A percentile compares a stretch with the other conserved stretches of the same genome.
These are phyloP conservation scores for Chaunax sp. DNA, from an alignment of 2,797 vertebrate genomes.

Conservation along the genomic window DNA sequence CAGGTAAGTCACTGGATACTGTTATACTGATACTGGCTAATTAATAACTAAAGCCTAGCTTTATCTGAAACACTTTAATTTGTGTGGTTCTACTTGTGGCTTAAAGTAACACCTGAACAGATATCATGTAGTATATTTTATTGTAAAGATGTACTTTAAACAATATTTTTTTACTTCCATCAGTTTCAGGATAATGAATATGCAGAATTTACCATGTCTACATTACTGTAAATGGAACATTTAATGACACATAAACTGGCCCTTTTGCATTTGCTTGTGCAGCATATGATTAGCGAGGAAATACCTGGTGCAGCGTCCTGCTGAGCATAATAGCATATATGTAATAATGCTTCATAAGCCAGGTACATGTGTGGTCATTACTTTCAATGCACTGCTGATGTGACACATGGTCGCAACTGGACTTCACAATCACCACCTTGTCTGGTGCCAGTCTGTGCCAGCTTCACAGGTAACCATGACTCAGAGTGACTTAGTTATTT, in stretches of 20 bases:
- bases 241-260: too few species aligned
- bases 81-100: background rate
- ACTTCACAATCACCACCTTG: slow-evolving; percentile 20
- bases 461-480: slow-evolving; percentile 22
- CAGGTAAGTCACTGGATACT: slow-evolving; percentile 78
- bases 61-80: slow-evolving; percentile 3
- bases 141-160: background rate
- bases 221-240: background rate
- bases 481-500: slow-evolving; percentile 28
- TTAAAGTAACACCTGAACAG: too few species aligned
- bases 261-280: too few species aligned
- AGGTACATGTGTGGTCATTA: background rate
- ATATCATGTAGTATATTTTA: background rate
- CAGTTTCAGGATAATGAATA: background rate
- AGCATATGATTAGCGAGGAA: background rate
- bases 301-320: background rate
- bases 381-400: background rate
- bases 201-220: background rate
- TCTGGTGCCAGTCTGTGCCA: too few species aligned
- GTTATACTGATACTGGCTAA: slow-evolving; percentile 37
- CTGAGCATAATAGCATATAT: too few species aligned
- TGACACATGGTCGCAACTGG: background rate
- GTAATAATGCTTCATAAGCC: too few species aligned
- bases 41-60: slow-evolving; percentile 67
- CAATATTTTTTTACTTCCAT: background rate